phyloP scores from a whole-genome alignment of 2,888 invertebrate genomes.

The Amorpha juglandis region DNA sequence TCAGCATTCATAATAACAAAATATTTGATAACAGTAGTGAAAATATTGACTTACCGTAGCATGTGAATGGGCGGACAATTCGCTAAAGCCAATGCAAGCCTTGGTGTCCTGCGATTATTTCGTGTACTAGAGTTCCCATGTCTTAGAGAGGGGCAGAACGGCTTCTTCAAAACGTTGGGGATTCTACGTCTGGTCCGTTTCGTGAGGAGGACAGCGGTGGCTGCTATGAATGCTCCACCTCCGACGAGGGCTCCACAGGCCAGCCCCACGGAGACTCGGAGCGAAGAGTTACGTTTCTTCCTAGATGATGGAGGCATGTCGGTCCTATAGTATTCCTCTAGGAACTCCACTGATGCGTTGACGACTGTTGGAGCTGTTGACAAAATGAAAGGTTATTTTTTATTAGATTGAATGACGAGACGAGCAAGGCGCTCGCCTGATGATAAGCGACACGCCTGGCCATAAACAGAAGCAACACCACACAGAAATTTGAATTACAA shows the following conservation, averaged over 20 bases:
- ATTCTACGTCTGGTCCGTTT: slow-evolving; percentile 70
- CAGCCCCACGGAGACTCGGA: slow-evolving; percentile 75
- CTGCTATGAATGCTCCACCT: slow-evolving; percentile 84
- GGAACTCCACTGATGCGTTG: slow-evolving; percentile 85
- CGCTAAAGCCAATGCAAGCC: slow-evolving; percentile 71
- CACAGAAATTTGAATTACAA: too few species aligned
- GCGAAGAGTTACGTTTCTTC: slow-evolving; percentile 77
- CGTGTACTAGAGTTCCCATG: slow-evolving; percentile 61
- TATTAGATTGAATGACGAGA: too few species aligned
- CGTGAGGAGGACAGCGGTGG: slow-evolving; percentile 87
- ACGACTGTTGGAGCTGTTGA: slow-evolving; percentile 79
- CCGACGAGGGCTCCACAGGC: slow-evolving; percentile 77
- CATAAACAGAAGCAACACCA: too few species aligned
- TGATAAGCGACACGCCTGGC: too few species aligned
- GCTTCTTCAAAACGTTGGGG: slow-evolving; percentile 76
- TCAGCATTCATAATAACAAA: too few species aligned
- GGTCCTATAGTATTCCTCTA: slow-evolving; percentile 86
- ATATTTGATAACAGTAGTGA: background rate
- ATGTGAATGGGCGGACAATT: slow-evolving; percentile 79
- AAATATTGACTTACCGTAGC: slow-evolving; percentile 58
- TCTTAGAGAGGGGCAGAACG: slow-evolving; percentile 72
- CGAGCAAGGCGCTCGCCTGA: too few species aligned
- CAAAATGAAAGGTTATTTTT: slow-evolving; percentile 31
- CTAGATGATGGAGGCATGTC: slow-evolving; percentile 70
- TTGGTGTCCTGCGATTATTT: slow-evolving; percentile 77